phyloP scores from a whole-genome alignment of 2,888 invertebrate genomes.

The Cantharis flavilabris region DNA sequence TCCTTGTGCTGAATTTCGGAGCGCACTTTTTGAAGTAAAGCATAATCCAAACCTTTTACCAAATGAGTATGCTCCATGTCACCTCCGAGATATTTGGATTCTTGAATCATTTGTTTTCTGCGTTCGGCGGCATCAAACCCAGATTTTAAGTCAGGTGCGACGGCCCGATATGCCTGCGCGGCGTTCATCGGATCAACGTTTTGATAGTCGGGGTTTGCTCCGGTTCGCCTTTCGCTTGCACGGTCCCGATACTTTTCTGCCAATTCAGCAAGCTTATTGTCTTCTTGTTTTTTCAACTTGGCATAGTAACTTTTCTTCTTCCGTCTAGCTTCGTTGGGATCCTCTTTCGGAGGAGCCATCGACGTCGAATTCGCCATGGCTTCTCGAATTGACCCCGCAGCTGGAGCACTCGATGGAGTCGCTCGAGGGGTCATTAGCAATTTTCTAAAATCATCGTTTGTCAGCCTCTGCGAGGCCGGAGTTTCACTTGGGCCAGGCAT shows the following conservation, averaged over 20 bases:
- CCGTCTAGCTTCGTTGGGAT: constrained; percentile 81
- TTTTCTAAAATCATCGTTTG: constrained; percentile 97
- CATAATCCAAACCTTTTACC: constrained; percentile 90
- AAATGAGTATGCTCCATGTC: constrained; percentile 99
- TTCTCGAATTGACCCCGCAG: constrained; percentile 68
- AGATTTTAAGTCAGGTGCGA: constrained; percentile 94
- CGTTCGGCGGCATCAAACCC: constrained; percentile 94
- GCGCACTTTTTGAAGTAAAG: constrained; percentile 87
- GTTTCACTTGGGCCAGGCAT: constrained; percentile 63
- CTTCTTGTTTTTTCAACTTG: constrained; percentile 91
- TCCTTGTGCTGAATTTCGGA: constrained; percentile 87
- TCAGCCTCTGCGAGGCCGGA: constrained; percentile 78
- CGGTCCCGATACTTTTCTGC: constrained; percentile 92
- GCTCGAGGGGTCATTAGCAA: constrained; percentile 92
- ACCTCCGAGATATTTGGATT: constrained; percentile 99
- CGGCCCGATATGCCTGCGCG: constrained; percentile 75
- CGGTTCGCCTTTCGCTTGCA: constrained; percentile 89
- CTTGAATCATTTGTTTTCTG: constrained; percentile 92
- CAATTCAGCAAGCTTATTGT: constrained; percentile 90
- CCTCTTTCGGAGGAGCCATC: constrained; percentile 60
- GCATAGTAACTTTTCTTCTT: constrained; percentile 97
- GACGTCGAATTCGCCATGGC: constrained; percentile 64
- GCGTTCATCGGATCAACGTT: constrained; percentile 84
- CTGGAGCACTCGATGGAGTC: constrained; percentile 65
- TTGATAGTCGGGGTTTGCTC: constrained; percentile 78